Evolutionary conservation across 2,888 invertebrate genomes (phyloP), one percentile per base, ranked within the genome.

Genomic region (Ophioninae sp.): DNA sequence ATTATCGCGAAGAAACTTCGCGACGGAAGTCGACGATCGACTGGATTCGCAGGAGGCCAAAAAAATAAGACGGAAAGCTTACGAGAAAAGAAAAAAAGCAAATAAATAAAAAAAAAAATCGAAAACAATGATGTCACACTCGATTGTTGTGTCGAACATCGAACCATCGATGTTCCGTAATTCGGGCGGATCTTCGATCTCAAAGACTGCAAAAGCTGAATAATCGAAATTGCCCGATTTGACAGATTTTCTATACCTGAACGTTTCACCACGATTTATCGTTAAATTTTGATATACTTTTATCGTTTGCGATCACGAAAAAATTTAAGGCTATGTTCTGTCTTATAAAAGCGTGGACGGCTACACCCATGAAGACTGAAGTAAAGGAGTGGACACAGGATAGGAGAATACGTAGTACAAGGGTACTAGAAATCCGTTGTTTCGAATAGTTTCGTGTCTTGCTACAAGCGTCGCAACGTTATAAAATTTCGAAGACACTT

Each of bases 11-110:
- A 67, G 39, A 57, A 76, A 69, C 30, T 61, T 76, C 67, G 65
- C 50, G 70, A 82, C 56, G 72, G 82, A 70, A 74, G 20, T 41
- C 39, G 61, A 44, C 41, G 59, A 69, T 23, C 30, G 8, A 69
- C 56, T 17, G 75, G 21, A 67, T 59, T 44, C 20, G 17, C 50
- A 68, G 37, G 37, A 8, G 8, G 5, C 13, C 6, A 59, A 68
- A n/a, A 21, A 50, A 37, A 0, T 20, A 62, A 57, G 50, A 39
- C 23, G 30, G 61, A 67, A 69, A 44, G 41, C 59, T 65, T 23
- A 2, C 30, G 39, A 67, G 21, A 21, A 41, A 23, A 10, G 8
- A 13, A 6, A 23, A 23, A 57, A 20, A 44, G n/a, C 44, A 37
- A 57, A 6, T 30, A 64, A 23, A 23, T 69, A 80, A 62, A 41